Evolutionary conservation across 2,797 vertebrate genomes (phyloP), one percentile per base, ranked within the genome.

Genomic region (Scleropages formosus): DNA sequence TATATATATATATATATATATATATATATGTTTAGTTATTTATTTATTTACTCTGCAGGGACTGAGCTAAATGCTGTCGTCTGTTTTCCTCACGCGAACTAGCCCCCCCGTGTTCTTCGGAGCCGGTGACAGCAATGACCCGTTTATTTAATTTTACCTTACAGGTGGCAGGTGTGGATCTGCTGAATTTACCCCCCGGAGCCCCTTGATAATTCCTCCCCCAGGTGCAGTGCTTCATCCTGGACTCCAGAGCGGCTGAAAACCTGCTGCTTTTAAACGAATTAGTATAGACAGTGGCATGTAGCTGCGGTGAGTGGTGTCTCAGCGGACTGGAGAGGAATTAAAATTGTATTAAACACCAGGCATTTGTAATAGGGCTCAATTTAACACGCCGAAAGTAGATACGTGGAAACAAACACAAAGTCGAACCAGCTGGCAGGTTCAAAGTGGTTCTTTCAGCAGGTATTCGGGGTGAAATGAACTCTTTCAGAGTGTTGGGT

Each of bases 221-320:
- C 18, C 53, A 13, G 11, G 10, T 31, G 49, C 69, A 31, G 24
- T 31, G 58, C 13, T 2, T 16, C 1, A 13, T 63, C 24, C 39
- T 72, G 20, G 26, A 4, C 10, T 27, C 12, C 24, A 16, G 11
- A 44, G n/a, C 26, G 44, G 10, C 39, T 60, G 72, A n/a, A 49
- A 51, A 44, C 18, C 26, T 7, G n/a, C 31, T 51, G 63, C 56
- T 75, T 39, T 75, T 15, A 59, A 39, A 46, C 22, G 20, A 53
- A 58, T 65, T 75, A 68, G 72, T 61, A 49, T 26, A 77, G 72
- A 72, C 49, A 73, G 49, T 61, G 18, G 22, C n/a, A 60, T 39
- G 15, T 39, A 31, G 24, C 24, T 69, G 22, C 60, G 49, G 60
- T 66, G 65, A 47, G 24, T n/a, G 53, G 74, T 65, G 58, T 63